A percentile compares a stretch with the other conserved stretches of the same genome.
Conservation (phyloP, 2,797 vertebrate genomes). For the Mycteria americana region DNA sequence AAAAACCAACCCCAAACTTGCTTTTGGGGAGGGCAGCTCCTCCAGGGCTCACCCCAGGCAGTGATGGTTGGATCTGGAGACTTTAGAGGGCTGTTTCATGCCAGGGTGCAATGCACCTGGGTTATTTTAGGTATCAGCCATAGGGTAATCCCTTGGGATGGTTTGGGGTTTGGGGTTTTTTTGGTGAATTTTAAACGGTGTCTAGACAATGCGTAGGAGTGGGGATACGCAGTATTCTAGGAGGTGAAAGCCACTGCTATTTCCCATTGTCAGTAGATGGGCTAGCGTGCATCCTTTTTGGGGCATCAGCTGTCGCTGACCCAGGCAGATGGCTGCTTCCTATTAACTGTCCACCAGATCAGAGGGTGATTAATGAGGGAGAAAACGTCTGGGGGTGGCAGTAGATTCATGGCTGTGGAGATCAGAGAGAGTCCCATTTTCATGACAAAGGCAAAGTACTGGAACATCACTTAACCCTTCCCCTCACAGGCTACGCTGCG, state of each 20-base stretch:
- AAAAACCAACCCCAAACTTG: background rate
- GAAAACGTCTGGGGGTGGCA: background rate
- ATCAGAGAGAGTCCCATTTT: background rate
- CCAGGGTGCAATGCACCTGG: background rate
- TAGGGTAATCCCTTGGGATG: background rate
- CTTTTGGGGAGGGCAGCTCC: background rate
- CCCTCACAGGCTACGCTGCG: background rate
- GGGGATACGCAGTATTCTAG: background rate
- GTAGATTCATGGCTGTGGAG: background rate
- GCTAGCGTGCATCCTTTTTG: background rate
- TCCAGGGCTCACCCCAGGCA: background rate
- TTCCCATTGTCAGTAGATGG: background rate
- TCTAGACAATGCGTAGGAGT: background rate
- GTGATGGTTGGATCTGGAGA: background rate
- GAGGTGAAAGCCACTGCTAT: background rate
- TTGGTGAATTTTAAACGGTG: background rate
- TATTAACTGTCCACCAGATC: no score
- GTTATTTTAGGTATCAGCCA: background rate
- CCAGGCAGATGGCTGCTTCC: background rate
- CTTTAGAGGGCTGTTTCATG: background rate
- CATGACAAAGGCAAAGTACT: background rate
- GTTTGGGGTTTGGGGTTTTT: fast-evolving
- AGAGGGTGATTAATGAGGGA: background rate
- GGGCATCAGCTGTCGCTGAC: background rate
- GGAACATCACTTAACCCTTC: background rate